These are phyloP conservation scores for Drosophila chauvacae DNA, from an alignment of 1,140 invertebrate species.

Conservation along the genomic window DNA sequence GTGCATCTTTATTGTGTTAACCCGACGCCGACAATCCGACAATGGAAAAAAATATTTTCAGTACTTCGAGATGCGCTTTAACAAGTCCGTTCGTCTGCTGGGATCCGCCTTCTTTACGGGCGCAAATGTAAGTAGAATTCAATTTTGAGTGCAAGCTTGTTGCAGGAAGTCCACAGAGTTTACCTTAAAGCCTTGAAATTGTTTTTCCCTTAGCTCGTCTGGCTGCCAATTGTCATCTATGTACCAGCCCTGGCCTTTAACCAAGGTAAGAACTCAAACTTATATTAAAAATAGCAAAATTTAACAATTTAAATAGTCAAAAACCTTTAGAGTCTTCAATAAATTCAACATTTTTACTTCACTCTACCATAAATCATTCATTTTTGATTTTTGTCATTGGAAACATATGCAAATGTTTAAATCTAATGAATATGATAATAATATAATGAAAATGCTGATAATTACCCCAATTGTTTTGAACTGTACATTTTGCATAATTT, in stretches of 20 bases:
- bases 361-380: not conserved
- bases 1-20: slow-evolving; percentile 52
- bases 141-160: not conserved
- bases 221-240: slow-evolving; percentile 95
- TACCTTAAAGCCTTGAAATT: not conserved
- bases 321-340: not conserved
- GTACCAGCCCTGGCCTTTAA: slow-evolving; percentile 95
- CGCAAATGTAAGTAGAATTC: slow-evolving; percentile 87
- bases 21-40: slow-evolving; percentile 31
- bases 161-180: not conserved
- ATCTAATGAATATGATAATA: not conserved
- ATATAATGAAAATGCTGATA: too few relatives aligned
- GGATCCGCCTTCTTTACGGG: slow-evolving; percentile 90
- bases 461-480: not conserved
- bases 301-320: not conserved
- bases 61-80: slow-evolving; percentile 93
- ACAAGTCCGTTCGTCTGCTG: slow-evolving; percentile 89
- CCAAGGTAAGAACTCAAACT: slow-evolving; percentile 88
- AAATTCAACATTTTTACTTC: not conserved
- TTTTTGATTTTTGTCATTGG: too few relatives aligned
- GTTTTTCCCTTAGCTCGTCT: slow-evolving; percentile 88
- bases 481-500: not conserved
- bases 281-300: rapidly evolving
- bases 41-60: slow-evolving; percentile 84
- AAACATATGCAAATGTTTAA: not conserved